Base-by-base conservation (phyloP, 2,797 vertebrate genomes). In the Bovichtus diacanthus region DNA sequence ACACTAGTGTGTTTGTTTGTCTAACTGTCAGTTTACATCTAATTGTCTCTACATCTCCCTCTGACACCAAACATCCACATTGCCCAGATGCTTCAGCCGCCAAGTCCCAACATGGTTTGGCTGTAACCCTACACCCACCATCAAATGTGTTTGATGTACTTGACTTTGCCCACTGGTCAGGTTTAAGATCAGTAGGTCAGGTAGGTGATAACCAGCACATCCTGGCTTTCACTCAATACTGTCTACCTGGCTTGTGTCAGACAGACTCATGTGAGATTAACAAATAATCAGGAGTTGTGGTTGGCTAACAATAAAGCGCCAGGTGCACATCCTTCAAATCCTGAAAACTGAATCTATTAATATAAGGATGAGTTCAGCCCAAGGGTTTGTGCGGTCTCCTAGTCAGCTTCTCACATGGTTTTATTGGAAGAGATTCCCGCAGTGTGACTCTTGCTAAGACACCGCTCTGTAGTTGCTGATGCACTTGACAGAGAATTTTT, bases 361-460 rank as follows among this genome's bases (percentile, higher is more conserved):
- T 94, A 93, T 49, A 58, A 79, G 39, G 53, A 44, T 89, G 90
- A 93, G 85, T 83, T 91, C 91, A 93, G 79, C 86, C 82, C 47
- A 2, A 21, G 65, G 69, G 85, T 83, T 85, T 85, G 80, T 44
- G 58, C 46, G 64, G 77, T 82, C 44, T 84, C 67, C 46, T 58
- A 58, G 61, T 77, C 80, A 84, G 88, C 79, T 93, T 90, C 87
- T 84, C 88, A 90, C 78, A 16, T 87, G 80, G 62, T 75, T 44
- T 18, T 36, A 68, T 64, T 77, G 76, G 75, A 87, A 70, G 60
- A 60, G 62, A 55, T 70, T 76, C 67, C 72, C 75, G 29, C 59
- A 43, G 62, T 62, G 63, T 49, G 76, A 80, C 82, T 78, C 34
- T 46, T 44, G 31, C 60, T 79, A 84, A 81, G 81, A 75, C 80